These are phyloP conservation scores for Chaetogeoica ovagalla DNA, from an alignment of 2,888 invertebrate species.

Conservation along the genomic window DNA sequence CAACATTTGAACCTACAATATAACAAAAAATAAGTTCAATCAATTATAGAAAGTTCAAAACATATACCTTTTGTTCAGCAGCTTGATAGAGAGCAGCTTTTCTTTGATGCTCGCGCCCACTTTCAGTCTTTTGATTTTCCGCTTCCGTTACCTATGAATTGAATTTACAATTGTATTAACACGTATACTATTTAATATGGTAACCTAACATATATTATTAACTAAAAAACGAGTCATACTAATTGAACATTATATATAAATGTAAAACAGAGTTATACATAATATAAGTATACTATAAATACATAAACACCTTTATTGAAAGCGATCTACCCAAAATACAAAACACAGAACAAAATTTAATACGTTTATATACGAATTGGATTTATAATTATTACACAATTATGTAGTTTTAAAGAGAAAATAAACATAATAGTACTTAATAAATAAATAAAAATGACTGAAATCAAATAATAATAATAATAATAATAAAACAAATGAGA, in stretches of 20 bases:
- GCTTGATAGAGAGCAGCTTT: constrained; percentile 78
- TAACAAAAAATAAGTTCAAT: neutral
- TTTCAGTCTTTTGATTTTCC: constrained; percentile 84
- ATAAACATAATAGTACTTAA: too few relatives aligned
- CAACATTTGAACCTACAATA: constrained; percentile 69
- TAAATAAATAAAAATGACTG: too few relatives aligned
- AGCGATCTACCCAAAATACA: neutral
- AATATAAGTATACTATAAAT: too few relatives aligned
- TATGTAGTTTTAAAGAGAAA: neutral
- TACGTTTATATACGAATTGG: neutral
- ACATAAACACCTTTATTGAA: neutral
- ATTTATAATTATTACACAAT: neutral
- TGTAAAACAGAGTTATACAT: too few relatives aligned
- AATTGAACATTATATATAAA: too few relatives aligned
- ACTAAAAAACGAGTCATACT: too few relatives aligned
- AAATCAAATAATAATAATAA: too few relatives aligned
- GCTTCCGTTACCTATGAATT: constrained; percentile 81
- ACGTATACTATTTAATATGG: neutral
- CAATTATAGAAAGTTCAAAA: constrained; percentile 15
- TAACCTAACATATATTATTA: too few relatives aligned
- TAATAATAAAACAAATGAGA: too few relatives aligned
- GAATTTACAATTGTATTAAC: neutral
- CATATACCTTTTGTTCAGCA: constrained; percentile 73
- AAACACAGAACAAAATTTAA: neutral
- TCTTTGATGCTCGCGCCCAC: constrained; percentile 83